Base-by-base conservation (phyloP, 2,113 vertebrate genomes). In the Calonectris borealis region DNA sequence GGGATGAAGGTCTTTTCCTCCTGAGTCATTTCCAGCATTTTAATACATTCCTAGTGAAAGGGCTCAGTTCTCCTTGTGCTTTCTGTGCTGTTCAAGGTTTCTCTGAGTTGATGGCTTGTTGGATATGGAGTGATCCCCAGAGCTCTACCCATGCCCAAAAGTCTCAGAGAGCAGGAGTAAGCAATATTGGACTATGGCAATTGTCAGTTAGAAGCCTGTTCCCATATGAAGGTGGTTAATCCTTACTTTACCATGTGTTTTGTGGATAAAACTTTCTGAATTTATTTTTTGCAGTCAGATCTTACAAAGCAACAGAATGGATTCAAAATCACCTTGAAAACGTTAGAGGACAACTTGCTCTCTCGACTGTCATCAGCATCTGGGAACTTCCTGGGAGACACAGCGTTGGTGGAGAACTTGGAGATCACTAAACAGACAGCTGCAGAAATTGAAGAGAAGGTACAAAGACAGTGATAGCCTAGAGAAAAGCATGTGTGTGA, bases 241-340 rank as follows among this genome's bases (percentile, higher is more conserved):
- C 32, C 48, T 79, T n/a, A 7, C 16, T 66, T 42, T 34, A 29
- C 26, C 2, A 0, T 0, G 1, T 31, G 9, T 57, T 76, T 54
- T 32, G 11, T 86, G 57, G 14, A 48, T 96, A 34, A 97, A 92
- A 46, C 29, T 57, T 42, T 27, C 51, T 58, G 79, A 77, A 31
- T 86, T 92, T 95, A 17, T 93, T 52, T 42, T 93, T 98, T 97
- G 65, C 97, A 99, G 99, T 99, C 98, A 1, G 97, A 99, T 60
- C 98, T 99, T 95, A 99, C 99, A 0, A 99, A 98, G 94, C 98
- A 99, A 82, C 99, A 99, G 94, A 99, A 99, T 10, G 98, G 98
- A 24, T 99, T 99, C 97, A 99, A 99, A 98, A 99, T 99, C 97
- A 99, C 99, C 22, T 98, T 99, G 97, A 99, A 99, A 97, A 99